Base-by-base conservation (phyloP, 2,888 invertebrate species). In the Agriopis marginaria region DNA sequence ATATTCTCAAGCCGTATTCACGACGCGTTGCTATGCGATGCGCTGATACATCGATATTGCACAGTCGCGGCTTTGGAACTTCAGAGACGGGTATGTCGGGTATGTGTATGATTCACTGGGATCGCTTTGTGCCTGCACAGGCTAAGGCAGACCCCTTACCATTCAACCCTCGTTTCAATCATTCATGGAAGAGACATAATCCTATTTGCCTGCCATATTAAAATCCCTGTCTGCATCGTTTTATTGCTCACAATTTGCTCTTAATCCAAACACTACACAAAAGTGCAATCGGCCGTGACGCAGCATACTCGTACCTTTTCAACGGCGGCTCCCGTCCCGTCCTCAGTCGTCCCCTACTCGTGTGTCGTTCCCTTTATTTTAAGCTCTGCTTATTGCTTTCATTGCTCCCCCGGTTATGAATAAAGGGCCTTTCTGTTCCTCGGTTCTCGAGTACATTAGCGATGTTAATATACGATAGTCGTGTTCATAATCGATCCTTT, bases 381-480 rank as follows among this genome's bases (percentile, higher is more conserved):
- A 85, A 83, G 79, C 83, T 78, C 72, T 71, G 78, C 80, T 80
- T 78, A 78, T 79, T 79, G 79, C 82, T 82, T 84, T 87, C 85
- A 85, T 82, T 80, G 82, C 80, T 81, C 81, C 81, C 75, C 83
- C 77, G 81, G 79, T 82, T 80, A 79, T 84, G 86, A 86, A 89
- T 88, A 86, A 88, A 87, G 85, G 84, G 80, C 65, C 76, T 80
- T 80, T 86, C 86, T 88, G 87, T 86, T 82, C 78, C 72, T 68
- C 82, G 80, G 82, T 74, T 85, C 85, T 86, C 79, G 73, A 86
- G 88, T 82, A 89, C 89, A 91, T 91, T 91, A 91, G 82, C 84
- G 88, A 90, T 87, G 88, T 87, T 90, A 91, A 90, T 91, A 89
- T 82, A 82, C 86, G 87, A 89, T 90, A 87, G 84, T 84, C 86